Evolutionary conservation across 1,140 invertebrate species (phyloP).

Genomic region (Probaryconus sp.): DNA sequence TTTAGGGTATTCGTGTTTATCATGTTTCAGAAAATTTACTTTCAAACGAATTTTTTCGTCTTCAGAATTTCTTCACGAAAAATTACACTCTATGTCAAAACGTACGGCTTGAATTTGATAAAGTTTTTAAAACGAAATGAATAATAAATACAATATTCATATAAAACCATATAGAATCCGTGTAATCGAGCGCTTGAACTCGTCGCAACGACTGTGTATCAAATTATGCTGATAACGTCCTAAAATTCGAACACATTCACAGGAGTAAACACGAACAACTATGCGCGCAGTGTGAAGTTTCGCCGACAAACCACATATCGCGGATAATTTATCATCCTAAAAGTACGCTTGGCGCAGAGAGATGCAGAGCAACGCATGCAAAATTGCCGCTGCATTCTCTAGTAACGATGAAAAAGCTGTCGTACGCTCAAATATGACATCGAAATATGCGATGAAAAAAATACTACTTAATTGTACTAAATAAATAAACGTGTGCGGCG

Average conservation of each 20-base stretch:
- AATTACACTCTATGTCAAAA: no score
- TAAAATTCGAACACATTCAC: constrained; percentile 32
- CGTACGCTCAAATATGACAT: constrained; percentile 38
- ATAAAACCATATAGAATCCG: constrained; percentile 40
- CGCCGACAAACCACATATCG: constrained; percentile 59
- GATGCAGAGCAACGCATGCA: constrained; percentile 43
- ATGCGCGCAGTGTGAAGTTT: constrained; percentile 31
- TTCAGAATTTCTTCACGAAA: no score
- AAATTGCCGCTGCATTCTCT: constrained; percentile 47
- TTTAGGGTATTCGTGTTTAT: no score
- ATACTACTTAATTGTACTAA: constrained; percentile 28
- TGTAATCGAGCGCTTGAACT: constrained; percentile 48
- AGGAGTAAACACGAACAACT: constrained; percentile 2
- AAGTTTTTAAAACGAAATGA: no score
- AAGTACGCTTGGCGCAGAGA: constrained; percentile 48
- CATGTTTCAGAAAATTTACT: no score
- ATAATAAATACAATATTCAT: no score
- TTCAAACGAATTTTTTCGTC: no score
- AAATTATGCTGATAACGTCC: constrained; percentile 60
- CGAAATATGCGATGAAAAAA: constrained; percentile 40
- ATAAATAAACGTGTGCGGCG: constrained; percentile 4
- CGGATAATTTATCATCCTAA: constrained; percentile 61
- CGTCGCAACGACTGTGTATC: constrained; percentile 46
- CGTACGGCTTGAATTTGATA: no score
- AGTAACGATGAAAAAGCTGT: constrained; percentile 57